These are phyloP conservation scores for Coreius guichenoti DNA, from an alignment of 2,797 vertebrate species.

Conservation along the genomic window DNA sequence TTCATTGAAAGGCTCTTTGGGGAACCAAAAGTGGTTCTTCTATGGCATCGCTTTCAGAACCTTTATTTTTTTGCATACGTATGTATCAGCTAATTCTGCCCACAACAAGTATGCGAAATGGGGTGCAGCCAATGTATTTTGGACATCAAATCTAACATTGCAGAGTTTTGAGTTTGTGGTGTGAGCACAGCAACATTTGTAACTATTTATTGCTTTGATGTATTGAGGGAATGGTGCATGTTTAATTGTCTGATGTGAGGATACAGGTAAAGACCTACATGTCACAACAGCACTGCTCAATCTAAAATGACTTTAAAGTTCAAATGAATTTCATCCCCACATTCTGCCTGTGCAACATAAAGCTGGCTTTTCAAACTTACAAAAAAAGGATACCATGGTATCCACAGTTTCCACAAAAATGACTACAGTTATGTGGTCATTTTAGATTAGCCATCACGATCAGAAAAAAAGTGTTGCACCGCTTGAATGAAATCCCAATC, in stretches of 20 bases:
- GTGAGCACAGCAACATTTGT: background rate
- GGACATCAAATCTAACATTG: background rate
- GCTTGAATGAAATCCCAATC: background rate
- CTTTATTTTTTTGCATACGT: background rate
- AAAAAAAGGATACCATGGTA: background rate
- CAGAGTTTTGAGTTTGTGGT: background rate
- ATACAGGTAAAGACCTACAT: background rate
- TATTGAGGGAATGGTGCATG: background rate
- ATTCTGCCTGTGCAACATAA: background rate
- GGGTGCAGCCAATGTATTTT: background rate
- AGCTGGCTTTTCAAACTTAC: background rate
- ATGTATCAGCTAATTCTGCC: background rate
- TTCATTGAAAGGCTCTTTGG: too few species aligned
- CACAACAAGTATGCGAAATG: background rate
- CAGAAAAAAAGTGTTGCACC: background rate
- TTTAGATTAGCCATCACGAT: background rate
- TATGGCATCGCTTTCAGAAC: background rate
- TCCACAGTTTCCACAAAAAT: background rate
- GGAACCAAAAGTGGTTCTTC: too few species aligned
- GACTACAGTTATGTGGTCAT: background rate
- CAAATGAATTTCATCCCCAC: background rate
- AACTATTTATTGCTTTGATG: background rate
- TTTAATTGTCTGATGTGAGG: background rate
- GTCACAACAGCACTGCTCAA: background rate
- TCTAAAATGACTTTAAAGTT: background rate